phyloP scores from a whole-genome alignment of 2,113 vertebrate species.

The Butorides virescens region DNA sequence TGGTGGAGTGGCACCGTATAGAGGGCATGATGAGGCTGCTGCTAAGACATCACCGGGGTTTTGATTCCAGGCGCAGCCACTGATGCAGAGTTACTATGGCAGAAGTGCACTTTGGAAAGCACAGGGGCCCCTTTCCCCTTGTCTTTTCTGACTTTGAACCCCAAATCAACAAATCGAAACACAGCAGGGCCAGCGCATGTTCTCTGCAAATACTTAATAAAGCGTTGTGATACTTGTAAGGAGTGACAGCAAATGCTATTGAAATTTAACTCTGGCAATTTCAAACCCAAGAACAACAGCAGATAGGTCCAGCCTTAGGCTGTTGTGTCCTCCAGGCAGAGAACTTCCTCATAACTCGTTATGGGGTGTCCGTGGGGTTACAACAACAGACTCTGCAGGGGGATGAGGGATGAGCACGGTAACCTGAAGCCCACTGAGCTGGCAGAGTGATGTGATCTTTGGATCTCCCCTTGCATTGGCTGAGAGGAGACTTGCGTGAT shows the following conservation, averaged over 20 bases:
- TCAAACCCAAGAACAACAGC: neutral
- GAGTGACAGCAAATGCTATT: neutral
- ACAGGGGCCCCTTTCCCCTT: neutral
- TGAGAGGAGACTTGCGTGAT: neutral
- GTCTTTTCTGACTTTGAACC: neutral
- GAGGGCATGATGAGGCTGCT: neutral
- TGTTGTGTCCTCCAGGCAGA: neutral
- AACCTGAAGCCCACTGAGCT: neutral
- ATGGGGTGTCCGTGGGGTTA: rapidly evolving
- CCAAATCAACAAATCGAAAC: conserved; percentile 3
- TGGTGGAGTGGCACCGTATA: neutral
- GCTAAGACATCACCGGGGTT: neutral
- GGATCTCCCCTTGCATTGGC: neutral
- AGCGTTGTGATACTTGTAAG: neutral
- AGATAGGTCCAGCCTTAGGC: neutral
- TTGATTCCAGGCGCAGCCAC: neutral
- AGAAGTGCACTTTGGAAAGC: neutral
- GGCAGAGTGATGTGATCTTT: no score
- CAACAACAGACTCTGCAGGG: neutral
- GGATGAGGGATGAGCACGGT: neutral
- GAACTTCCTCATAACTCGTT: neutral
- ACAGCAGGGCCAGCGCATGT: neutral
- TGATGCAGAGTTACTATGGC: neutral
- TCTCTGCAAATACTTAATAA: conserved; percentile 17
- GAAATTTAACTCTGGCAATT: neutral